Base-by-base conservation (phyloP, 1,140 invertebrate species). In the Formica exsecta region DNA sequence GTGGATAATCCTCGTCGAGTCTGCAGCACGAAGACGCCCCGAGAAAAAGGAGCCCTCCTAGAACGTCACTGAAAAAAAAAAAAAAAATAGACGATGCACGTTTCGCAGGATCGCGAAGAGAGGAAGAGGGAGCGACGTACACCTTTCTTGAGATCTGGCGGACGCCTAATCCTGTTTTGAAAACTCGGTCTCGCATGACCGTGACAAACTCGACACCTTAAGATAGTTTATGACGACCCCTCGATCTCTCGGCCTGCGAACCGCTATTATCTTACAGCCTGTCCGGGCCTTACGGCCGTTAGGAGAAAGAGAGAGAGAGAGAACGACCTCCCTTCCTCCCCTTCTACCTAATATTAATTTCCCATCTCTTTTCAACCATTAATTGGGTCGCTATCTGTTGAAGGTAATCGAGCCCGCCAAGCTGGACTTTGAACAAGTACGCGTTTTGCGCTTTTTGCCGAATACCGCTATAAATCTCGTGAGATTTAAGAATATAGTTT, bases 121-220 rank as follows among this genome's bases (percentile, higher is more conserved):
- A 64, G 29, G 76, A 75, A 62, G 61, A n/a, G 29, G 32, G 25
- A 25, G 13, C 19, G 54, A 38, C 29, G 44, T 19, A 25, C 74
- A 19, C 38, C 57, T 51, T 44, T 29, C 62, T 36, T 29, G 70
- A 88, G 90, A 92, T 93, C 86, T 84, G 79, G 62, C 57, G 62
- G 65, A 83, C 68, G 81, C 81, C 90, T 92, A 93, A 93, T 94
- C 91, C 92, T 92, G 91, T 94, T 94, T 94, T 93, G 88, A 88
- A 93, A 94, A 92, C 88, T 92, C 77, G 86, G 84, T 90, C 89
- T 92, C 91, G 89, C 92, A 89, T 91, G 91, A 89, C 92, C 92
- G 90, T 93, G 92, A 92, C 90, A 89, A 93, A 94, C 89, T 87
- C 89, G 92, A 94, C 92, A 92, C 91, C 88, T 84, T 84, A 38